Evolutionary conservation across 2,888 invertebrate genomes (phyloP).

Genomic region (Melanostoma mellinum): DNA sequence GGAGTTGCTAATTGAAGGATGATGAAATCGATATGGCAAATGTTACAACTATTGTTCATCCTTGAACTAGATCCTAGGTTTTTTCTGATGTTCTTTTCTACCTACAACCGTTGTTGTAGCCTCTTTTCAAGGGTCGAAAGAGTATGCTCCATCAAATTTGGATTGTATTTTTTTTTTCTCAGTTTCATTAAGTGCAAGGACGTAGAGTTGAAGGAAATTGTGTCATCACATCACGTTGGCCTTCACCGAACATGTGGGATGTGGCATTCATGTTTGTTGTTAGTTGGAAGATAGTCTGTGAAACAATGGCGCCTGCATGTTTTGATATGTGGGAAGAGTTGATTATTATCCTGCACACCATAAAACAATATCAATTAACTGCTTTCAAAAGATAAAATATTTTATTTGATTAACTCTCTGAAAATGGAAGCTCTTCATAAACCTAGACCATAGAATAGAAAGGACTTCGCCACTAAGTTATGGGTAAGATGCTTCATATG

Average conservation of each 20-base stretch:
- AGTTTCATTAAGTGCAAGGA: background rate
- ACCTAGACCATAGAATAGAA: too few species aligned
- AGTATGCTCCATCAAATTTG: constrained; percentile 8
- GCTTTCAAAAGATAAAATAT: too few species aligned
- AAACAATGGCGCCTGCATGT: background rate
- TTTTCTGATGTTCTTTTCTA: constrained; percentile 22
- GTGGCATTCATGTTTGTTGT: constrained; percentile 16
- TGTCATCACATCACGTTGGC: background rate
- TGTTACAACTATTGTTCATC: constrained; percentile 47
- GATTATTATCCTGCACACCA: background rate
- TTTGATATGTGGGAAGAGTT: background rate
- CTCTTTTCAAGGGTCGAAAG: constrained; percentile 32
- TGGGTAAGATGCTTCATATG: too few species aligned
- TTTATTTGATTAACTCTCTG: too few species aligned
- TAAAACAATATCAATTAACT: too few species aligned
- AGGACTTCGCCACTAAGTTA: too few species aligned
- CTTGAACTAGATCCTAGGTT: constrained; percentile 57
- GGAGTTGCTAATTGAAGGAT: constrained; percentile 39
- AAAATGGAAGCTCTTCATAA: too few species aligned
- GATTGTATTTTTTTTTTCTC: background rate
- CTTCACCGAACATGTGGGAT: constrained; percentile 22
- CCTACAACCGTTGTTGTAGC: background rate
- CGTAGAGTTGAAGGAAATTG: background rate
- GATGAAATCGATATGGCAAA: constrained; percentile 58
- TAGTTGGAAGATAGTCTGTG: background rate